A percentile compares a stretch with the other conserved stretches of the same genome.
phyloP scores from a whole-genome alignment of 2,797 vertebrate genomes.

The Peromyscus aztecus region DNA sequence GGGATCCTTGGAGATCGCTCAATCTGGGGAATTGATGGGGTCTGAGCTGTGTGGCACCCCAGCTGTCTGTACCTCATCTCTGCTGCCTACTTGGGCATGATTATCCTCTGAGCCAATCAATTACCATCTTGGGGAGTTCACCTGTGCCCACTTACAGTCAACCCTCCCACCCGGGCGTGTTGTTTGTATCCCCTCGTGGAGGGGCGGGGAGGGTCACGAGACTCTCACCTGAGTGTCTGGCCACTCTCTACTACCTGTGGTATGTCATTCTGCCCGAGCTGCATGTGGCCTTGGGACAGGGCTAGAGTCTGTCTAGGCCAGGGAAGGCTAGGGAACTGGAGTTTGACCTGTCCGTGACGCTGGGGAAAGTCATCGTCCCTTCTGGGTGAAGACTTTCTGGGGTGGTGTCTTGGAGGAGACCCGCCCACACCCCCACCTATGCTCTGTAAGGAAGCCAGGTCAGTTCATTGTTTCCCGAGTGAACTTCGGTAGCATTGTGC shows the following conservation, averaged over 20 bases:
- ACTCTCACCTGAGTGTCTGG: background rate
- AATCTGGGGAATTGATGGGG: background rate
- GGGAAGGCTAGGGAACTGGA: background rate
- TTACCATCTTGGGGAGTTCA: background rate
- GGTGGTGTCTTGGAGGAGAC: no score
- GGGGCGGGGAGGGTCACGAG: background rate
- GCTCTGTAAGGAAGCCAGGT: background rate
- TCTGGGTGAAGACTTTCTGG: background rate
- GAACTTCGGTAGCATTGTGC: background rate
- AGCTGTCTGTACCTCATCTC: background rate
- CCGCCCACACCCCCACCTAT: background rate
- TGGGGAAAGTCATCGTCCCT: background rate
- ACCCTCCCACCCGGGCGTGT: background rate
- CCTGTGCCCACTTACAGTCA: no score
- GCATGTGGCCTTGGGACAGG: background rate
- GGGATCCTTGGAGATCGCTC: constrained; percentile 25
- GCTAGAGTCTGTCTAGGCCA: no score
- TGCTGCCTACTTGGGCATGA: background rate
- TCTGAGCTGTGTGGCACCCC: background rate
- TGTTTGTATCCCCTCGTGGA: no score
- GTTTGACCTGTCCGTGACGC: no score
- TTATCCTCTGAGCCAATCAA: background rate
- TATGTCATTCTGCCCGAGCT: background rate
- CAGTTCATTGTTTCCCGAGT: background rate
- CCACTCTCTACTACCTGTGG: background rate